phyloP scores from a whole-genome alignment of 2,888 invertebrate genomes.

The Globia sparganii region DNA sequence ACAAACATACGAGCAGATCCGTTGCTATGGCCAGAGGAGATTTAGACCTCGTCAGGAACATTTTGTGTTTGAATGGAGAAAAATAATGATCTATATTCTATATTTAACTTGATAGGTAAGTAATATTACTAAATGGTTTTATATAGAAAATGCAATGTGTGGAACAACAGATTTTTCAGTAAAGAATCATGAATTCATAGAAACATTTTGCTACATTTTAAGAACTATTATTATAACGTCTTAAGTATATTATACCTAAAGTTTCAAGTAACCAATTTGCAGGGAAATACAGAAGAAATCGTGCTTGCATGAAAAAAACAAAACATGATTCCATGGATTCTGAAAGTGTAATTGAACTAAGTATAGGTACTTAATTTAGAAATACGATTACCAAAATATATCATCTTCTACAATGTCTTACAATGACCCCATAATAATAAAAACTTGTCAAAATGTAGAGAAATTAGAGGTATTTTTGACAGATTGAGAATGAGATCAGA shows the following conservation, averaged over 20 bases:
- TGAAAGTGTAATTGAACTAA: neutral
- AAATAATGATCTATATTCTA: too few species aligned
- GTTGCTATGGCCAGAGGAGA: neutral
- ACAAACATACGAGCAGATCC: conserved; percentile 5
- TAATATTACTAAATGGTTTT: neutral
- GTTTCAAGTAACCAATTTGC: neutral
- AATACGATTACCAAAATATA: neutral
- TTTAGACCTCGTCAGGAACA: neutral
- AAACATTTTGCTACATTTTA: neutral
- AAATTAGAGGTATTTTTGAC: too few species aligned
- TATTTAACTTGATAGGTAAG: neutral
- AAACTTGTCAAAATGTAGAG: too few species aligned
- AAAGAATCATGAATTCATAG: neutral
- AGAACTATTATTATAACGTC: neutral
- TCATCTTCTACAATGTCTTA: neutral
- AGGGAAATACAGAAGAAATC: neutral
- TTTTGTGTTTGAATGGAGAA: neutral
- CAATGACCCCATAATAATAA: too few species aligned
- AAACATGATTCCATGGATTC: neutral
- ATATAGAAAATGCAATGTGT: neutral
- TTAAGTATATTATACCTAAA: too few species aligned
- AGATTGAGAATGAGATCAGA: too few species aligned
- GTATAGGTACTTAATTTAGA: too few species aligned
- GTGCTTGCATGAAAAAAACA: neutral
- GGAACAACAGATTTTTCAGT: neutral